These are phyloP conservation scores for Palloptera scutellata DNA, from an alignment of 2,888 invertebrate genomes.

Conservation along the genomic window DNA sequence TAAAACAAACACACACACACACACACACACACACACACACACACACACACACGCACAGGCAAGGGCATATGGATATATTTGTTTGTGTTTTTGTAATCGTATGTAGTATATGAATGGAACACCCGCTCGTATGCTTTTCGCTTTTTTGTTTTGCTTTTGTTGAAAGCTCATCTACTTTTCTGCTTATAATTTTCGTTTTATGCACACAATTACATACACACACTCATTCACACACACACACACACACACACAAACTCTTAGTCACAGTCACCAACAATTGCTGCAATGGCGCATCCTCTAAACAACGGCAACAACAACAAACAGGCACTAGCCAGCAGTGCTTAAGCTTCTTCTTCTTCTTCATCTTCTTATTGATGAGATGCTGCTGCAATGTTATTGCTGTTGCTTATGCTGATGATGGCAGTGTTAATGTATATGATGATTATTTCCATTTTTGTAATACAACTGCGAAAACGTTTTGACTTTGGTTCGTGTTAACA, in stretches of 20 bases:
- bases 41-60: neutral
- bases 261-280: neutral
- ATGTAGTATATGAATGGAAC: neutral
- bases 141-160: neutral
- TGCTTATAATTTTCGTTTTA: neutral
- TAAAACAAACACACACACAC: neutral
- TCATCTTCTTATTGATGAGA: too few relatives aligned
- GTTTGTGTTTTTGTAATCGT: too few relatives aligned
- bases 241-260: neutral
- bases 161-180: neutral
- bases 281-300: too few relatives aligned
- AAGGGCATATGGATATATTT: neutral
- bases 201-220: neutral
- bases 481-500: slow-evolving; percentile 45
- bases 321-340: neutral
- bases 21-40: slow-evolving; percentile 8
- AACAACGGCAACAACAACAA: neutral
- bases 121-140: neutral
- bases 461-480: slow-evolving; percentile 1
- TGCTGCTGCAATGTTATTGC: too few relatives aligned
- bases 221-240: neutral
- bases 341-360: too few relatives aligned
- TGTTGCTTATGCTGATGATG: too few relatives aligned
- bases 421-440: neutral
- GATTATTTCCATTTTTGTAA: neutral